These are phyloP conservation scores for Hypolimnas misippus DNA, from an alignment of 2,888 invertebrate species.

Conservation along the genomic window DNA sequence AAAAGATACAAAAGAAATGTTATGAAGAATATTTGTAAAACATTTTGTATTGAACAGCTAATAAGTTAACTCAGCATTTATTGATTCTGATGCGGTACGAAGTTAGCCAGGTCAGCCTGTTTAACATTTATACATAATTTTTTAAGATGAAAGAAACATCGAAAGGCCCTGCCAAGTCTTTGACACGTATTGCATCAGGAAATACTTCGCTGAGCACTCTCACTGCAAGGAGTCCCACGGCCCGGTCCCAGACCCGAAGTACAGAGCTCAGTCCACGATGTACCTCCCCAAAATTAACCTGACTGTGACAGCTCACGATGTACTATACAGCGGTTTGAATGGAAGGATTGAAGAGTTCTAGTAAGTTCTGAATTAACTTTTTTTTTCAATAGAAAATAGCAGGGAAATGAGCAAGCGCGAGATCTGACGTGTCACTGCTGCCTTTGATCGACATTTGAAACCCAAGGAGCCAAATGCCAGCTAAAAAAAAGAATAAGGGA, in stretches of 20 bases:
- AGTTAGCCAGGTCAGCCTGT: no score
- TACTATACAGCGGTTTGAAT: constrained; percentile 40
- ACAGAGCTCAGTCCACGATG: constrained; percentile 31
- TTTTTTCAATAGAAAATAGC: no score
- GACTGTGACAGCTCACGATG: constrained; percentile 34
- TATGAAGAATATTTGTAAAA: no score
- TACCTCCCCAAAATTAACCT: constrained; percentile 40
- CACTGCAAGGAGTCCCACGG: constrained; percentile 41
- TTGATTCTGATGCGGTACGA: no score
- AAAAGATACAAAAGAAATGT: no score
- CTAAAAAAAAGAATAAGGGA: no score
- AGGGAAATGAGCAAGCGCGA: no score
- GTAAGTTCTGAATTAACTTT: constrained; percentile 35
- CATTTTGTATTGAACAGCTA: no score
- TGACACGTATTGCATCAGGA: constrained; percentile 45
- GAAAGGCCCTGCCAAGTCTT: constrained; percentile 39
- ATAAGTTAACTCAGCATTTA: no score
- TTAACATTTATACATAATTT: background rate
- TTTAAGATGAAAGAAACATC: constrained; percentile 23
- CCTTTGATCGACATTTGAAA: no score
- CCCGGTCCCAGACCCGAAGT: constrained; percentile 43
- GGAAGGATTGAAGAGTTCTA: constrained; percentile 47
- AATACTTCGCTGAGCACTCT: constrained; percentile 43
- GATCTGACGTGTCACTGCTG: no score
- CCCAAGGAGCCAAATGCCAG: no score